Evolutionary conservation across 2,113 vertebrate species (phyloP).

Genomic region (Actenoides hombroni): DNA sequence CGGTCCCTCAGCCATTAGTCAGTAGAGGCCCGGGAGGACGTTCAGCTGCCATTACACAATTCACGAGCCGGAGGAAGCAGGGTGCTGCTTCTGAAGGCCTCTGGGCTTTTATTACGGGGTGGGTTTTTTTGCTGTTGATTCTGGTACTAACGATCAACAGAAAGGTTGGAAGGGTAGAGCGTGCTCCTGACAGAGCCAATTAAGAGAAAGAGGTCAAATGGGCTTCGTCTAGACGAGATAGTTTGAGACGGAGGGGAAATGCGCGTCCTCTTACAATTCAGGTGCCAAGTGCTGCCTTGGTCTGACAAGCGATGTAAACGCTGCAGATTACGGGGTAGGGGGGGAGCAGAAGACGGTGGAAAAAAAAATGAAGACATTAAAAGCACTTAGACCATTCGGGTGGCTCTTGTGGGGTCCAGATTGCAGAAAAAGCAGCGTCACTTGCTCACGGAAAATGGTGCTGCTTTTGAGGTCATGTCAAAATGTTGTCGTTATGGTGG

Average conservation of each 20-base stretch:
- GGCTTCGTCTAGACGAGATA: neutral
- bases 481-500: rapidly evolving
- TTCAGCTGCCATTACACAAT: rapidly evolving
- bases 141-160: neutral
- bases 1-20: rapidly evolving
- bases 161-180: neutral
- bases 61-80: rapidly evolving
- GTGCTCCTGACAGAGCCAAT: neutral
- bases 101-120: neutral
- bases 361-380: neutral
- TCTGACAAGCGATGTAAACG: neutral
- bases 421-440: neutral
- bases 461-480: rapidly evolving
- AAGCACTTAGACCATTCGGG: neutral
- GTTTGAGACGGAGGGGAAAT: rapidly evolving
- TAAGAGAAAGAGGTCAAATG: neutral
- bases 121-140: neutral
- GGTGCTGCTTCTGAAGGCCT: neutral
- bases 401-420: neutral
- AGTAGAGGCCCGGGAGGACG: too few relatives aligned
- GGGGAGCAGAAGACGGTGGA: too few relatives aligned
- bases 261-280: rapidly evolving
- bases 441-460: neutral
- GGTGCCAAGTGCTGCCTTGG: neutral
- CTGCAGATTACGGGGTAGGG: neutral